phyloP scores from a whole-genome alignment of 2,113 vertebrate genomes.

The Esox niger region DNA sequence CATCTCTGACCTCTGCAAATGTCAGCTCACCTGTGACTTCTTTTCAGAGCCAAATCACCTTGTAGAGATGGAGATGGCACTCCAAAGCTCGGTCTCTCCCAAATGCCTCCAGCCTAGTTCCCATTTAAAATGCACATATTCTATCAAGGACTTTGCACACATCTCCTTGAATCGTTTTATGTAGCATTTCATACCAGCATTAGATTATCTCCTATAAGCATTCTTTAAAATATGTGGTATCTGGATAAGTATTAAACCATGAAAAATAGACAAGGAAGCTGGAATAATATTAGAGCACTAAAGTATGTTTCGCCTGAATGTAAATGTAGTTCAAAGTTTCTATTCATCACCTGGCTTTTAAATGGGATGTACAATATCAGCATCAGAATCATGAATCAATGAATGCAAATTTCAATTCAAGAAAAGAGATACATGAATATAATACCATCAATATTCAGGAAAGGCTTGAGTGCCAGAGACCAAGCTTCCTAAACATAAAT shows the following conservation, averaged over 20 bases:
- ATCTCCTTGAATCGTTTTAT: no score
- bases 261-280: neutral
- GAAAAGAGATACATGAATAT: conserved; percentile 21
- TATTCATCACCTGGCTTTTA: no score
- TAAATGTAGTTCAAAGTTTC: neutral
- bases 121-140: no score
- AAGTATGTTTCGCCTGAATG: no score
- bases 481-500: no score
- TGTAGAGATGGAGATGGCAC: no score
- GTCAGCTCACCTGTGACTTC: conserved; percentile 1
- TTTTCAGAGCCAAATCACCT: neutral
- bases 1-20: conserved; percentile 3
- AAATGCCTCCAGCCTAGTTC: no score
- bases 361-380: no score
- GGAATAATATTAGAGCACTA: conserved; percentile 1
- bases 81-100: neutral
- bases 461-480: no score
- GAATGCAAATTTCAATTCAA: neutral
- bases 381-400: neutral
- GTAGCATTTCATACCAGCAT: no score
- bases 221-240: neutral
- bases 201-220: neutral
- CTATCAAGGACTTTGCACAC: no score
- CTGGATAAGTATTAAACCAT: neutral
- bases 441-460: conserved; percentile 21